phyloP scores from a whole-genome alignment of 2,797 vertebrate species.

The Enteromius anoplus region DNA sequence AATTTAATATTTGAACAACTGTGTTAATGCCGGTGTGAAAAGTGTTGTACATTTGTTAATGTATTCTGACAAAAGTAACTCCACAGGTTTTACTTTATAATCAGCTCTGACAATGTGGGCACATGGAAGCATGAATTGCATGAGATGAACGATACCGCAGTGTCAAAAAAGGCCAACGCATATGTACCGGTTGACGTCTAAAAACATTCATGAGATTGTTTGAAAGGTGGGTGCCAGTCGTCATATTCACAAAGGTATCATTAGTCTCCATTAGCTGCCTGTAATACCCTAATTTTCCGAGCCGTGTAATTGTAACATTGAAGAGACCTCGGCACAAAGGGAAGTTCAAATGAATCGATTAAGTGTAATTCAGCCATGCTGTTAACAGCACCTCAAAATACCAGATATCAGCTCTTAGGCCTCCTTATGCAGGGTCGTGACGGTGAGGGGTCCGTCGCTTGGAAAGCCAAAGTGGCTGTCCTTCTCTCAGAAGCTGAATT shows the following conservation, averaged over 20 bases:
- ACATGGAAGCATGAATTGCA: neutral
- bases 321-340: conserved; percentile 16
- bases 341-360: conserved; percentile 53
- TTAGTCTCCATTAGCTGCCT: conserved; percentile 39
- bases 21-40: neutral
- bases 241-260: conserved; percentile 30
- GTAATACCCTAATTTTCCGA: conserved; percentile 44
- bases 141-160: neutral
- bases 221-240: conserved; percentile 8
- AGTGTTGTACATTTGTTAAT: neutral
- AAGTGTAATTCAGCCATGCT: conserved; percentile 50
- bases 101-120: neutral
- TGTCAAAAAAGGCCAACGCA: conserved; percentile 16
- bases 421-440: neutral
- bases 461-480: neutral
- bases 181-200: conserved; percentile 15
- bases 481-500: neutral
- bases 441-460: neutral
- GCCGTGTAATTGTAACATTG: conserved; percentile 53
- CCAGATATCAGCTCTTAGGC: conserved; percentile 16
- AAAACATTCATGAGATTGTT: conserved; percentile 32
- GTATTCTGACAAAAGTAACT: neutral
- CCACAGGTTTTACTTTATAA: neutral
- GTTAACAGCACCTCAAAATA: conserved; percentile 42
- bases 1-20: neutral